Evolutionary conservation across 2,113 vertebrate species (phyloP).

Genomic region (Alectura lathami): DNA sequence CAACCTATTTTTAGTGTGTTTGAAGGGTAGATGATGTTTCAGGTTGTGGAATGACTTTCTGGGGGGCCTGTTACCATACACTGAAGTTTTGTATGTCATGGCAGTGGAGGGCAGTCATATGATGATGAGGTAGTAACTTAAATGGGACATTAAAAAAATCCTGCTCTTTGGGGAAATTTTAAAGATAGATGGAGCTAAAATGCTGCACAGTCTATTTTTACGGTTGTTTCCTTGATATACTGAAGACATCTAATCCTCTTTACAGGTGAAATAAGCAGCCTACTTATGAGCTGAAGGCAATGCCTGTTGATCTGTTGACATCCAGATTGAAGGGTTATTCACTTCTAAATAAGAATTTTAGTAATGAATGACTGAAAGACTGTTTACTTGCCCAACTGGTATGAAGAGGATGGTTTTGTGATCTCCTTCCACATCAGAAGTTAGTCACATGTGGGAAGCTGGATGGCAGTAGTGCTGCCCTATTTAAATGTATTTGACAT

Average conservation of each 20-base stretch:
- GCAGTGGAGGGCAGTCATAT: constrained; percentile 54
- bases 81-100: constrained; percentile 63
- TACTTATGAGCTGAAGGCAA: constrained; percentile 42
- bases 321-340: constrained; percentile 15
- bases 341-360: neutral
- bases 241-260: constrained; percentile 42
- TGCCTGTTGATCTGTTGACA: constrained; percentile 49
- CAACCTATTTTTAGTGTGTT: constrained; percentile 77
- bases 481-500: neutral
- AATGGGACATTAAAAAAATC: constrained; percentile 47
- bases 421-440: neutral
- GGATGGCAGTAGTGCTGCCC: neutral
- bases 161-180: constrained; percentile 12
- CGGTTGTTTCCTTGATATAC: constrained; percentile 33
- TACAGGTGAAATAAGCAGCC: constrained; percentile 54
- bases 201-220: neutral
- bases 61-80: constrained; percentile 61
- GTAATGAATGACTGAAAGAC: neutral
- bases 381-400: neutral
- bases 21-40: constrained; percentile 78
- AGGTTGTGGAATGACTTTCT: constrained; percentile 74
- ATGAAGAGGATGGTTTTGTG: neutral
- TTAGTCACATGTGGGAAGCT: neutral
- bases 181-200: constrained; percentile 40
- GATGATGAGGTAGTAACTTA: constrained; percentile 63